Base-by-base conservation (phyloP, 2,113 vertebrate species). In the Noturus placidus region DNA sequence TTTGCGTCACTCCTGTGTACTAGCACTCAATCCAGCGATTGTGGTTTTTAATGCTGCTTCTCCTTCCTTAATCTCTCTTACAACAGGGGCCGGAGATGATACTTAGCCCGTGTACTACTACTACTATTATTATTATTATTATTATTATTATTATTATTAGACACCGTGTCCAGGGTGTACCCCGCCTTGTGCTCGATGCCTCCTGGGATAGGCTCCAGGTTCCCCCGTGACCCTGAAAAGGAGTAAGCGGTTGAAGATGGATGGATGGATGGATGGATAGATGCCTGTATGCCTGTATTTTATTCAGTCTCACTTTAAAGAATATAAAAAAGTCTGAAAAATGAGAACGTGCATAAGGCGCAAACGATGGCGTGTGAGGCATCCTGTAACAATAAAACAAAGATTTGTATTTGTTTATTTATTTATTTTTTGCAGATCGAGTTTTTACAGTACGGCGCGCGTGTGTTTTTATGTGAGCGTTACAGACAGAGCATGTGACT, bases 381-480 rank as follows among this genome's bases (percentile, higher is more conserved):
- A 59, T 61, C 61, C 72, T 85, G 84, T 61, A 50, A n/a, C n/a
- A n/a, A n/a, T n/a, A n/a, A n/a, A n/a, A n/a, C n/a, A n/a, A n/a
- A n/a, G n/a, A 65, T 78, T 52, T 38, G 38, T 78, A 54, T 42
- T 86, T 78, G 52, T 46, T 50, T 50, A 10, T 50, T 50, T 50
- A 0, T 50, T 50, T 50, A 10, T 42, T 78, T 86, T 78, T 46
- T 50, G n/a, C 27, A 86, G 72, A 78, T 52, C 20, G 59, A 30
- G 42, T 42, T 52, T 80, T 67, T 67, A 46, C 42, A 46, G 42
- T 46, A 67, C 25, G 61, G 46, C 30, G 14, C 1, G 17, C n/a
- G 30, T 74, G 65, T 50, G 46, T 78, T 86, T 81, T 86, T 80
- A 80, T 56, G 22, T 11, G 65, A 56, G 85, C 46, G 80, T 38